A percentile compares a stretch with the other conserved stretches of the same genome.
Evolutionary conservation across 2,113 vertebrate genomes (phyloP).

Genomic region (Sceloporus tristichus): DNA sequence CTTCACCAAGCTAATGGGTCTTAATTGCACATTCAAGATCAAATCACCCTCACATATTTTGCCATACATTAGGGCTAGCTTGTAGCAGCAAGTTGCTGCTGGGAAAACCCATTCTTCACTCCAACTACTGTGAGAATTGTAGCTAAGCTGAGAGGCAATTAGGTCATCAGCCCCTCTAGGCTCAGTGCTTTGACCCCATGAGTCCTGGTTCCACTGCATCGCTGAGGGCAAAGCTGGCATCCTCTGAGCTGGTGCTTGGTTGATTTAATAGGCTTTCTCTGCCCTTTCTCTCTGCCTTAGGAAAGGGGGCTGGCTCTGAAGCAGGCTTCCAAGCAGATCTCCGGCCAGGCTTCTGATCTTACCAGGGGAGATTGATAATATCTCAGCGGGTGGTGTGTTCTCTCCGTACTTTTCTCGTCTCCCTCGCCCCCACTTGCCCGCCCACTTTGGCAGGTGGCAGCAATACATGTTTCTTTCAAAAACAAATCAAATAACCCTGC

Average conservation of each 20-base stretch:
- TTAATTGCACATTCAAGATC: not conserved
- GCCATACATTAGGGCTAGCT: too few species aligned
- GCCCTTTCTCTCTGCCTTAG: not conserved
- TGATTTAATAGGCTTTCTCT: not conserved
- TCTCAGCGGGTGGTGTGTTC: not conserved
- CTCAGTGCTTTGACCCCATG: not conserved
- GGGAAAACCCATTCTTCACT: not conserved
- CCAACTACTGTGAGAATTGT: not conserved
- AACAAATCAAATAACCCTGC: rapidly evolving
- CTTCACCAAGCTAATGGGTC: not conserved
- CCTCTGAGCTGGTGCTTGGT: not conserved
- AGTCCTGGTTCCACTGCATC: not conserved
- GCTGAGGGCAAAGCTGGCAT: not conserved
- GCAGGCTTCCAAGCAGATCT: not conserved
- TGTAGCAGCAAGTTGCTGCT: too few species aligned
- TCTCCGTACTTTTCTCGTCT: not conserved
- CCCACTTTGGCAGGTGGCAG: too few species aligned
- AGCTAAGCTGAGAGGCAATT: not conserved
- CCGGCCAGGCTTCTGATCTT: not conserved
- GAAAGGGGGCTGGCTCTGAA: not conserved
- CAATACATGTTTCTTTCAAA: not conserved
- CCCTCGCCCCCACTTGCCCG: too few species aligned
- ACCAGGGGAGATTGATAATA: not conserved
- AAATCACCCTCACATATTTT: not conserved
- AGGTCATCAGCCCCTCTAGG: not conserved